Base-by-base conservation (phyloP, 2,888 invertebrate species). In the Argynnis bischoffii region DNA sequence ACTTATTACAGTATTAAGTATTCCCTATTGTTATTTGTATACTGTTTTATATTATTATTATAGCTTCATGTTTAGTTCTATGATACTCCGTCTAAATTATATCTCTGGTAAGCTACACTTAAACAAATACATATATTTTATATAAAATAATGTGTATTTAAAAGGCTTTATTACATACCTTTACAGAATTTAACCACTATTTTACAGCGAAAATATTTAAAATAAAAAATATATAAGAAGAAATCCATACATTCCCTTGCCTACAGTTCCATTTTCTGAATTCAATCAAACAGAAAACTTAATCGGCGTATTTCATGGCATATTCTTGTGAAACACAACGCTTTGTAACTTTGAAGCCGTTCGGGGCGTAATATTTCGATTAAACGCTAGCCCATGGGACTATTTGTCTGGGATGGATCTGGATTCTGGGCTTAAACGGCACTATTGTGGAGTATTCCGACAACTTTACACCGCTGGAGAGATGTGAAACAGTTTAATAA, bases 291-390 rank as follows among this genome's bases (percentile, higher is more conserved):
- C 68, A 60, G 64, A 64, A 64, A 64, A 55, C 60, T 64, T 68
- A 68, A 68, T 68, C 26, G 60, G 15, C 51, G 51, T 64, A 64
- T 68, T 64, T 68, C 55, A 66, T 64, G 60, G 60, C 60, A 54
- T 54, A 56, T 61, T 64, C 61, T 68, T 64, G 65, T 54, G 60
- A 26, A 64, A 46, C 64, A 55, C 35, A 41, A 41, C 60, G 63
- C 53, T 55, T 53, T 55, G 68, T 21, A 66, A 31, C 63, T 18
- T 50, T 56, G 53, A 57, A 66, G 69, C 66, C 69, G 67, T 41
- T 59, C 63, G 54, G 57, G 56, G 59, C 61, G 70, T 72, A 73
- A 70, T 70, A 72, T 72, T 72, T 72, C 70, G 67, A 72, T 70
- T 72, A 67, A 66, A 64, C 63, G 63, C 70, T 60, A 68, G 55